Conservation (phyloP, 2,888 invertebrate species). For the Imbricaverruca yamaguchii region DNA sequence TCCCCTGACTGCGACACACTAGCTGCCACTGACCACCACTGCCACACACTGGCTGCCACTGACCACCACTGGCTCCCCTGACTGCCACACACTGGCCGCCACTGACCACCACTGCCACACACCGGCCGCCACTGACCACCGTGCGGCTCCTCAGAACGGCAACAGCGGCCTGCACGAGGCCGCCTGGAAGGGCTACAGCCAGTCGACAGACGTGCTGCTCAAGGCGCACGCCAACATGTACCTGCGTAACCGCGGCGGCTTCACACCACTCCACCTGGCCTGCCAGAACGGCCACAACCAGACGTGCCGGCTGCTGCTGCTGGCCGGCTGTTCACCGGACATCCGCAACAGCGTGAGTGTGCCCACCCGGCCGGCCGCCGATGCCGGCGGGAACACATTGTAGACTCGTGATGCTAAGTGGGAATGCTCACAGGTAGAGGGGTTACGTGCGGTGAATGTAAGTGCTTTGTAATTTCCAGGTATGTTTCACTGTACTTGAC, state of each 20-base stretch:
- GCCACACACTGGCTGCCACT: too few species aligned
- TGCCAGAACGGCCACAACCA: conserved; percentile 97
- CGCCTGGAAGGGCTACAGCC: conserved; percentile 88
- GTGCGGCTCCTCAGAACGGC: conserved; percentile 58
- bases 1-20: too few species aligned
- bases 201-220: conserved; percentile 64
- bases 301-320: conserved; percentile 75
- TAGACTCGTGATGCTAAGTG: too few species aligned
- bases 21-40: too few species aligned
- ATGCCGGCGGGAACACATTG: too few species aligned
- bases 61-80: too few species aligned
- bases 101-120: not conserved
- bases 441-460: too few species aligned
- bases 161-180: conserved; percentile 92
- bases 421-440: too few species aligned
- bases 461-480: too few species aligned
- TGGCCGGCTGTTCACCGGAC: conserved; percentile 80
- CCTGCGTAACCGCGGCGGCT: conserved; percentile 73
- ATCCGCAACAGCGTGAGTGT: conserved; percentile 76
- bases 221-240: conserved; percentile 51
- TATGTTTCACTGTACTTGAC: too few species aligned
- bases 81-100: not conserved
- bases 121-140: conserved; percentile 31
- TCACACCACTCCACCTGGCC: conserved; percentile 86
- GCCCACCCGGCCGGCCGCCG: too few species aligned